Conservation (phyloP, 2,113 vertebrate genomes). For the Gadus chalcogrammus region DNA sequence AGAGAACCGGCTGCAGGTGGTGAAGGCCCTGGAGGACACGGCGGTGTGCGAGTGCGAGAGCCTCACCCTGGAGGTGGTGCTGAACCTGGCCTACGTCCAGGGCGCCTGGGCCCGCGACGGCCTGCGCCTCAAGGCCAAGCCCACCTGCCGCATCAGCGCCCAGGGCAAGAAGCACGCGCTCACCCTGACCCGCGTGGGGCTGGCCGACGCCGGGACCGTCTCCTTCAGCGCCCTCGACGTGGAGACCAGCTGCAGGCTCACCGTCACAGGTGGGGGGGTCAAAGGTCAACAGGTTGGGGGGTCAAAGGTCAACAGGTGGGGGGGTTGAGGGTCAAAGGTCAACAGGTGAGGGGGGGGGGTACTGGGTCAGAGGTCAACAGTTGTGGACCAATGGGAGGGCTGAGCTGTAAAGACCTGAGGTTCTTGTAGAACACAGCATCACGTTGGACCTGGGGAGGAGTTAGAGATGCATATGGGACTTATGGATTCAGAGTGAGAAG, state of each 20-base stretch:
- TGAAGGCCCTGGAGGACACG: constrained; percentile 78
- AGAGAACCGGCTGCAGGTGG: constrained; percentile 86
- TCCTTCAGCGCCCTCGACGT: constrained; percentile 82
- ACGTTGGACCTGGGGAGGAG: neutral
- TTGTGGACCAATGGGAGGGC: no score
- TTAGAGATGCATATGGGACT: neutral
- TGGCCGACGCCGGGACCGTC: constrained; percentile 80
- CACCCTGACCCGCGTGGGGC: constrained; percentile 69
- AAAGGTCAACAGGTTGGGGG: no score
- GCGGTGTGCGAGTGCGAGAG: constrained; percentile 78
- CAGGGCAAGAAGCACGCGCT: constrained; percentile 81
- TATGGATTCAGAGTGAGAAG: neutral
- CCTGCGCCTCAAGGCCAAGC: constrained; percentile 74
- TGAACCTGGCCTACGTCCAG: constrained; percentile 82
- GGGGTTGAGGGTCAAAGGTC: no score
- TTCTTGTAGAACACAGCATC: neutral
- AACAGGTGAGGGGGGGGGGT: no score
- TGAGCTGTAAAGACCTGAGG: neutral
- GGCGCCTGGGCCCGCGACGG: constrained; percentile 84
- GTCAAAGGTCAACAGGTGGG: no score
- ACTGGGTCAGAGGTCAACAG: no score
- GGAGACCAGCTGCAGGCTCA: constrained; percentile 76
- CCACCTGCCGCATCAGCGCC: constrained; percentile 68
- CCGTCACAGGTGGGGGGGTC: constrained; percentile 75
- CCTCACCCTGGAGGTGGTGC: constrained; percentile 79